Percentiles rank a stretch among this genome's conserved stretches.
Evolutionary conservation across 2,113 vertebrate species (phyloP).

Genomic region (Psittacara wagleri): DNA sequence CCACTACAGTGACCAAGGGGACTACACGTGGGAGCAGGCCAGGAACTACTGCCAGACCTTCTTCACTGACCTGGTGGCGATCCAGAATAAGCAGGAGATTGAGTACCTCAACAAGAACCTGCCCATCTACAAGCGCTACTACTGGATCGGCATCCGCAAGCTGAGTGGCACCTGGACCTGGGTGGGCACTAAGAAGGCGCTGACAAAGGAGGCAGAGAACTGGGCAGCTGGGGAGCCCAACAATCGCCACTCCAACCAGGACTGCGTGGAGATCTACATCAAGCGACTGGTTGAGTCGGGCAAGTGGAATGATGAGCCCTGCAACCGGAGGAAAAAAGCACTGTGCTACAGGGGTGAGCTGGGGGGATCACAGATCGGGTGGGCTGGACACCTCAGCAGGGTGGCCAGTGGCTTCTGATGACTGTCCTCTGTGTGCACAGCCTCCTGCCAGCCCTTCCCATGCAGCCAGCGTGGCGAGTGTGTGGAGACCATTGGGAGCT

Average conservation of each 20-base stretch:
- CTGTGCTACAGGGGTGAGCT: slow-evolving; percentile 85
- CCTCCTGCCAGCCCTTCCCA: slow-evolving; percentile 78
- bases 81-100: slow-evolving; percentile 90
- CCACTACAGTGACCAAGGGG: slow-evolving; percentile 29
- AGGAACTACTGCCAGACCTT: slow-evolving; percentile 75
- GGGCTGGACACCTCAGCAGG: background rate
- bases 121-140: slow-evolving; percentile 70
- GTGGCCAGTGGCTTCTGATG: background rate
- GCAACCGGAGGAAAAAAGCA: slow-evolving; percentile 76
- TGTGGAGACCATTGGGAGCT: slow-evolving; percentile 86
- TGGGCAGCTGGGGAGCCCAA: slow-evolving; percentile 89
- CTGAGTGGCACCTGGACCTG: slow-evolving; percentile 82
- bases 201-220: slow-evolving; percentile 83
- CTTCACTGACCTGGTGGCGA: slow-evolving; percentile 92
- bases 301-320: slow-evolving; percentile 92
- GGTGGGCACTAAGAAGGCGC: slow-evolving; percentile 85
- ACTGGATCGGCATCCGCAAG: slow-evolving; percentile 96
- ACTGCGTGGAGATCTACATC: slow-evolving; percentile 96
- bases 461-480: slow-evolving; percentile 83
- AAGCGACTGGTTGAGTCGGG: slow-evolving; percentile 62
- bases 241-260: slow-evolving; percentile 79
- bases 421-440: slow-evolving; percentile 18
- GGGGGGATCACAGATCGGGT: rapidly evolving
- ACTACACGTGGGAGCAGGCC: slow-evolving; percentile 77
- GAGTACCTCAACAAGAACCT: slow-evolving; percentile 77